Evolutionary conservation across 2,888 invertebrate species (phyloP), one percentile per base, ranked within the genome.

Genomic region (Stomorhina lunata): DNA sequence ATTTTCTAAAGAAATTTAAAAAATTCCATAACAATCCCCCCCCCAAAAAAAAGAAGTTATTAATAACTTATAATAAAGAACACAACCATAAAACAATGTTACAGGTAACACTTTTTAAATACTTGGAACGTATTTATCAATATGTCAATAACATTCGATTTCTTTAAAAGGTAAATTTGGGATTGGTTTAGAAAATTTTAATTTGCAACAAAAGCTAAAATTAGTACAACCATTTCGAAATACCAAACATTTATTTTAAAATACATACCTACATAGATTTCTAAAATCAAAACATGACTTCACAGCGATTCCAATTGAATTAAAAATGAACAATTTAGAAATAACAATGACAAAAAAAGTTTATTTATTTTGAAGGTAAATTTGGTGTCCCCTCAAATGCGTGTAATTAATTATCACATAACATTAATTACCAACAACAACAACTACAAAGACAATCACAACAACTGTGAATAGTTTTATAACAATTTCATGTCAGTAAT

Each of bases 321-420:
- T 53, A 57, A 78, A n/a, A 65, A 15, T 72, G 78, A 22, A 34
- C 40, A 77, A 20, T 29, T 32, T 40, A 22, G 10, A 12, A 66
- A 55, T 48, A 66, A 27, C 2, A 45, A 9, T 15, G 32, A 10
- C 22, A 43, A 37, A 50, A 17, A 2, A 37, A 20, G 59, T 22
- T 40, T 37, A 6, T 53, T 40, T 59, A 27, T 29, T n/a, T n/a
- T n/a, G n/a, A n/a, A n/a, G 15, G 55, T 12, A n/a, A n/a, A n/a
- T n/a, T n/a, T 53, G n/a, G 10, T 55, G 68, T 68, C 76, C 57
- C 76, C 61, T 17, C 34, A 45, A 77, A 53, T 77, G 77, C 69
- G 77, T 55, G 77, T 63, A 69, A 61, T 68, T 77, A 68, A 77
- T 77, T 77, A 61, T 43, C 61, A 15, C 17, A 61, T 43, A 69